These are phyloP conservation scores for Alligator mississippiensis DNA, from an alignment of 2,113 vertebrate genomes.

Conservation along the genomic window DNA sequence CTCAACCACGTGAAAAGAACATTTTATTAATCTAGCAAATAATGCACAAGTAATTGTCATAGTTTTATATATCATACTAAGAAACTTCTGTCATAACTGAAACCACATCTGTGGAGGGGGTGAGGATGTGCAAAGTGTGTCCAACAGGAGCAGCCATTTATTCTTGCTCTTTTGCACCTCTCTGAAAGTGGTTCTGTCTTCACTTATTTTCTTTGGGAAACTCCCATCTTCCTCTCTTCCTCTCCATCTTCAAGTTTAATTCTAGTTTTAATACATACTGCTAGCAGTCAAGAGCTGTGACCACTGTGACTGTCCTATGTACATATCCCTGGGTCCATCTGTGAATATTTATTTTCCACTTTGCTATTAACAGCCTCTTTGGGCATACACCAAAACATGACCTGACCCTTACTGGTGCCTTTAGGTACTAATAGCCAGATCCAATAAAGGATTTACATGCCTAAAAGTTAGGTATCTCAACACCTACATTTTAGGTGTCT, in stretches of 20 bases:
- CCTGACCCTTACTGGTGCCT: neutral
- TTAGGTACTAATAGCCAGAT: neutral
- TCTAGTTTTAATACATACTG: neutral
- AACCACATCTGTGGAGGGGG: neutral
- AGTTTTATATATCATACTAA: neutral
- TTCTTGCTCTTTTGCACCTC: neutral
- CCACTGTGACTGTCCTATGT: neutral
- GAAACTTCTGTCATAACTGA: neutral
- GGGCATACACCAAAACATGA: neutral
- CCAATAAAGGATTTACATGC: too few relatives aligned
- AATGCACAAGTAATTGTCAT: neutral
- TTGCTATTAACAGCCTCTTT: neutral
- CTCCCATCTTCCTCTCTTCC: too few relatives aligned
- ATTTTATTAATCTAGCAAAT: neutral
- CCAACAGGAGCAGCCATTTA: too few relatives aligned
- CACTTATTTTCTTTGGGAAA: too few relatives aligned
- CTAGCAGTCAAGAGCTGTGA: neutral
- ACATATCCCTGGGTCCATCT: accelerated
- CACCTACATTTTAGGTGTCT: too few relatives aligned
- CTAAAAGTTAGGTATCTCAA: too few relatives aligned
- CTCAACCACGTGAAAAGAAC: neutral
- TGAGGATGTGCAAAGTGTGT: too few relatives aligned
- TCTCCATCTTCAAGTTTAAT: neutral
- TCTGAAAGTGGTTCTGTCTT: neutral
- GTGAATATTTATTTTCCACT: neutral